These are phyloP conservation scores for Onthophagus taurus DNA, from an alignment of 1,140 invertebrate genomes.

Conservation along the genomic window DNA sequence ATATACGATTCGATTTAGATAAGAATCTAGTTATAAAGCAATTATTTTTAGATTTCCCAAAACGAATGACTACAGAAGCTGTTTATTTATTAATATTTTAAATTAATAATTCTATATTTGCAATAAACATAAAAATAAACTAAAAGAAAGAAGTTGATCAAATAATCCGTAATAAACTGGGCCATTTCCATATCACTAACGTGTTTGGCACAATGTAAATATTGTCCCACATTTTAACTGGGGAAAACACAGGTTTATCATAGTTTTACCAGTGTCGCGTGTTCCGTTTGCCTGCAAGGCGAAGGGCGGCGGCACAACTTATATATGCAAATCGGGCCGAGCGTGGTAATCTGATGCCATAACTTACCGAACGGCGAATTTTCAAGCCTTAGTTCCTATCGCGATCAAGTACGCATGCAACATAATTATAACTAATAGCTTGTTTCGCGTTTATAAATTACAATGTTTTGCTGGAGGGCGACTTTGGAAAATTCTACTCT, in stretches of 20 bases:
- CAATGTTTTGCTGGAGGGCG: too few species aligned
- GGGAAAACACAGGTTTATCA: conserved; percentile 26
- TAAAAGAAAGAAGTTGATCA: too few species aligned
- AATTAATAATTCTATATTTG: too few species aligned
- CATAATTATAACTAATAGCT: conserved; percentile 38
- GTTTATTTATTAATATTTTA: too few species aligned
- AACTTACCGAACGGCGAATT: conserved; percentile 35
- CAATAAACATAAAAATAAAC: too few species aligned
- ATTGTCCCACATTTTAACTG: conserved; percentile 17
- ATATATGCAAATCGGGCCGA: conserved; percentile 31
- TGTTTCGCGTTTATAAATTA: conserved; percentile 35
- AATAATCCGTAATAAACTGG: background rate
- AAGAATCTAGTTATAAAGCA: too few species aligned
- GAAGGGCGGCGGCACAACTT: conserved; percentile 12
- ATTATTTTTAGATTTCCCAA: too few species aligned
- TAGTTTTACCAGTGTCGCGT: conserved; percentile 26
- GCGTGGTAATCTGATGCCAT: conserved; percentile 33
- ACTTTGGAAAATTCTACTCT: too few species aligned
- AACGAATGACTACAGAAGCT: too few species aligned
- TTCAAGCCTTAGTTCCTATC: conserved; percentile 29
- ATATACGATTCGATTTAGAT: too few species aligned
- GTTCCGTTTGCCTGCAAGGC: conserved; percentile 9
- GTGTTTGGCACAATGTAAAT: conserved; percentile 9
- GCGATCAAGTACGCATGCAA: conserved; percentile 32
- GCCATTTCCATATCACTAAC: background rate